A percentile compares a stretch with the other conserved stretches of the same genome.
phyloP scores from a whole-genome alignment of 2,113 vertebrate genomes.

The Nicator chloris region DNA sequence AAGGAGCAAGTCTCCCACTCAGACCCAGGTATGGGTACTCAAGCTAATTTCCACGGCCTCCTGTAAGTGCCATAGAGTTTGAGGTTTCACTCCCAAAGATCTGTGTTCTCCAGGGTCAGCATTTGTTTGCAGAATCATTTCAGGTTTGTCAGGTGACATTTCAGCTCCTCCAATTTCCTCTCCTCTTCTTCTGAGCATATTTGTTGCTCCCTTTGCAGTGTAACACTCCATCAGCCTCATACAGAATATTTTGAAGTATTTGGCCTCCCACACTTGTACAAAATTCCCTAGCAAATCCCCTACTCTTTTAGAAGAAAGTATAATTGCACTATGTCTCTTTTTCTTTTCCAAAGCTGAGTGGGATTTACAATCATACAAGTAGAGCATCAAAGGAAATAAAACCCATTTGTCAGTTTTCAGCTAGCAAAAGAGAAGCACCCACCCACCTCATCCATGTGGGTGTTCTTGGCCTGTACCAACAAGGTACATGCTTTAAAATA shows the following conservation, averaged over 20 bases:
- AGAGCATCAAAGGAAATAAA: constrained; percentile 61
- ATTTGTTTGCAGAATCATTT: background rate
- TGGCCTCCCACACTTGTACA: constrained; percentile 29
- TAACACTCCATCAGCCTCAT: background rate
- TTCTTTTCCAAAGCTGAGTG: constrained; percentile 21
- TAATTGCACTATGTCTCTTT: background rate
- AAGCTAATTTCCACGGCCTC: background rate
- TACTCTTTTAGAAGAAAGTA: constrained; percentile 14
- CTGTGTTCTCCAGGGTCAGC: background rate
- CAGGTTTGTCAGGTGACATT: background rate
- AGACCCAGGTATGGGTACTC: background rate
- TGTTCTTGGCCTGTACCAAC: constrained; percentile 64
- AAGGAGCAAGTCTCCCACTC: background rate
- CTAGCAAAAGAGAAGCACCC: constrained; percentile 51
- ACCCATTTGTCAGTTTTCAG: constrained; percentile 62
- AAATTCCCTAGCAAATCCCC: constrained; percentile 35
- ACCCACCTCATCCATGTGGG: constrained; percentile 67
- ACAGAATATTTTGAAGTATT: constrained; percentile 16
- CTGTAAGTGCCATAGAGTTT: background rate
- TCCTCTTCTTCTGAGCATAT: background rate
- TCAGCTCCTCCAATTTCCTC: background rate
- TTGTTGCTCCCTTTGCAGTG: background rate
- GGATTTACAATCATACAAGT: constrained; percentile 37
- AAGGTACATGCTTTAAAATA: constrained; percentile 65
- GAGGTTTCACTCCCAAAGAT: background rate